Evolutionary conservation across 2,888 invertebrate genomes (phyloP), one percentile per base, ranked within the genome.

Genomic region (Myopa tessellatipennis): DNA sequence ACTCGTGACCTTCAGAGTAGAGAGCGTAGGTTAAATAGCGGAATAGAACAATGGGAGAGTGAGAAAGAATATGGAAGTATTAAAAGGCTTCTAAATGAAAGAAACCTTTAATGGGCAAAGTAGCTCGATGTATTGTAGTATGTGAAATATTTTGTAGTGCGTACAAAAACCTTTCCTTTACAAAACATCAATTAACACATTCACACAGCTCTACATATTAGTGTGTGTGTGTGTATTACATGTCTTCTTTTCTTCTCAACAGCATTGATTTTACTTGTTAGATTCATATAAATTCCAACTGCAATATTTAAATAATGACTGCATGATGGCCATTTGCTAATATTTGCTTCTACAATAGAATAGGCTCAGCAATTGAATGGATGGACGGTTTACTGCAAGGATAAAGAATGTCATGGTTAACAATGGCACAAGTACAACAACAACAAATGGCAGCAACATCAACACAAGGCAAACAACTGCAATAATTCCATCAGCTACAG

Each of bases 281-380:
- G 60, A 71, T n/a, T 71, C 71, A 36, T 58, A 58, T 72, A 72
- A 60, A 72, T 72, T 60, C 55, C 58, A 34, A n/a, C 63, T 61
- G 40, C 61, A 52, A 34, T 63, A 34, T 34, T 18, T 72, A 10
- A 34, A 55, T 70, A 34, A 45, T 45, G 36, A 40, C 67, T 67
- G 67, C n/a, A 67, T 67, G 40, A 8, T 40, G 67, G 67, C 40
- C 67, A 40, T n/a, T 67, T n/a, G 5, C 36, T n/a, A 16, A 4
- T 8, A 40, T 40, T 67, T 40, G n/a, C 40, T 67, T 55, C 10
- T 55, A 55, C 5, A 63, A 16, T 36, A 10, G 36, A 63, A 26
- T 14, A 34, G 34, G 14, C 63, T 26, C 12, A 36, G 26, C 34
- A 34, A 36, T 63, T 36, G 63, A 36, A 26, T 63, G 34, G 45